A percentile compares a stretch with the other conserved stretches of the same genome.
Evolutionary conservation across 64 coral and sea anemone species (phyloP).

Genomic region (Pachyseris speciosa): DNA sequence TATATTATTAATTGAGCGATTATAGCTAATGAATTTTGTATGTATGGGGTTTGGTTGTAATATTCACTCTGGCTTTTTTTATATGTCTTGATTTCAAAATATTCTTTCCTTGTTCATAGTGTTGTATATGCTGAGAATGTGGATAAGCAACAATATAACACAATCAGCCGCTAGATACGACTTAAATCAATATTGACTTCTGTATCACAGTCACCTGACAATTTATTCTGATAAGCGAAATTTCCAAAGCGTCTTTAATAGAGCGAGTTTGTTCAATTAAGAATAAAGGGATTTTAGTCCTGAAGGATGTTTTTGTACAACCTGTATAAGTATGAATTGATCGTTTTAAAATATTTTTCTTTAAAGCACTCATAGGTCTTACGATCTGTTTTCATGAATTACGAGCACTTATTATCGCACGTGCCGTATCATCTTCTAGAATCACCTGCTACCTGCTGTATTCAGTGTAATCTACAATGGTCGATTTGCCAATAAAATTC

Average conservation of each 20-base stretch:
- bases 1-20: too few relatives aligned
- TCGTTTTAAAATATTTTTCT: too few relatives aligned
- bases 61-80: too few relatives aligned
- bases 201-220: neutral
- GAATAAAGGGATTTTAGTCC: neutral
- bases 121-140: neutral
- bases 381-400: conserved; percentile 13
- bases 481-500: conserved; percentile 53
- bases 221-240: neutral
- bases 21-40: too few relatives aligned
- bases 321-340: too few relatives aligned
- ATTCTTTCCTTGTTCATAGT: neutral
- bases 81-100: too few relatives aligned
- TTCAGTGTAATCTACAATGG: conserved; percentile 21
- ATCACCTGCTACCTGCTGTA: conserved; percentile 37
- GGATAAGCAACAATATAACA: neutral
- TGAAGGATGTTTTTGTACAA: too few relatives aligned
- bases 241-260: neutral
- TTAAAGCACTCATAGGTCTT: neutral
- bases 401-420: conserved; percentile 48
- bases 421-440: conserved; percentile 36
- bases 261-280: neutral
- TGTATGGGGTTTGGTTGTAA: too few relatives aligned
- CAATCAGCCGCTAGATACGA: neutral
- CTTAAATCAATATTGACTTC: conserved; percentile 37